Conservation (phyloP, 2,888 invertebrate species). For the Andrena chrysosceles region DNA sequence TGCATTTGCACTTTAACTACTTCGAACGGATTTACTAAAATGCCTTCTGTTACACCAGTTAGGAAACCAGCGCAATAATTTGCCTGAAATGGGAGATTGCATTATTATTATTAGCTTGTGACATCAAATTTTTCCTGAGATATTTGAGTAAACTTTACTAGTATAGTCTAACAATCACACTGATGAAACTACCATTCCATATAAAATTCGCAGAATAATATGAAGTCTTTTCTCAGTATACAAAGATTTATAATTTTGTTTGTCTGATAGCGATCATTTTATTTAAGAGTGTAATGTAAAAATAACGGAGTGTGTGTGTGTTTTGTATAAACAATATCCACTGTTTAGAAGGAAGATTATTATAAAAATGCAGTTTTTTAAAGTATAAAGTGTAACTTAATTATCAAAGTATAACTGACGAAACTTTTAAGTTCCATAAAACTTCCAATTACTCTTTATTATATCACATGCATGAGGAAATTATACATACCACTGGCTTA, state of each 20-base stretch:
- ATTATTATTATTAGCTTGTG: not conserved
- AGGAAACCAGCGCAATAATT: conserved; percentile 95
- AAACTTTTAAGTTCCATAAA: not conserved
- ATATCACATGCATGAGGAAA: not conserved
- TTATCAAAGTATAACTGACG: no score
- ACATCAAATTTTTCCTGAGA: not conserved
- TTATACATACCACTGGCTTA: conserved; percentile 90
- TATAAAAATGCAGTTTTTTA: not conserved
- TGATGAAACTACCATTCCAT: no score
- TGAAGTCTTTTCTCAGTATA: no score
- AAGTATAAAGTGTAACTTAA: no score
- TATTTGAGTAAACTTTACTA: not conserved
- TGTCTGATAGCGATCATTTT: not conserved
- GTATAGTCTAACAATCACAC: not conserved
- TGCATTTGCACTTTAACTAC: conserved; percentile 97
- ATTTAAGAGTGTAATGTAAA: not conserved
- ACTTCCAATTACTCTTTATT: not conserved
- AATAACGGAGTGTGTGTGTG: not conserved
- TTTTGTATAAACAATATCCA: not conserved
- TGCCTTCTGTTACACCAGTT: conserved; percentile 96
- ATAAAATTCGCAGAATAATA: no score
- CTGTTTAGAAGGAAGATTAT: no score
- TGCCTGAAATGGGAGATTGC: conserved; percentile 87
- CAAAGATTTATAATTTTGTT: not conserved
- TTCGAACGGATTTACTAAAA: conserved; percentile 97